Evolutionary conservation across 2,113 vertebrate genomes (phyloP).

Genomic region (Pipra filicauda): DNA sequence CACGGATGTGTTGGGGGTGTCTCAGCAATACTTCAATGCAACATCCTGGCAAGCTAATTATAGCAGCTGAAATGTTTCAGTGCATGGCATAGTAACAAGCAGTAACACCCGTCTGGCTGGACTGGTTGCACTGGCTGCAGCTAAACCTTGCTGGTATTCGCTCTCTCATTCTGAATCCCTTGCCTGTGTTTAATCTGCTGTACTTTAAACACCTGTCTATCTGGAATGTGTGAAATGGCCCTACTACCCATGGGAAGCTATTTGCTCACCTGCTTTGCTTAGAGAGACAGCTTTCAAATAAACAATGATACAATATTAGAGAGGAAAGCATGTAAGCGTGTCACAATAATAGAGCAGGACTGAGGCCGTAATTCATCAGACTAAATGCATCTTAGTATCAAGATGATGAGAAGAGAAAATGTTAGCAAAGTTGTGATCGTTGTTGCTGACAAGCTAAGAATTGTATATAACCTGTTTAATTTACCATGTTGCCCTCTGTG

Average conservation of each 20-base stretch:
- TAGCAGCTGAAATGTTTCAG: slow-evolving; percentile 19
- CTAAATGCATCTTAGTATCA: neutral
- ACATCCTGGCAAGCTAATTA: slow-evolving; percentile 16
- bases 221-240: slow-evolving; percentile 77
- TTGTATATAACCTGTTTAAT: neutral
- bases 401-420: neutral
- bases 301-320: slow-evolving; percentile 33
- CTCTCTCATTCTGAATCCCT: slow-evolving; percentile 39
- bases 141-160: neutral
- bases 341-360: neutral
- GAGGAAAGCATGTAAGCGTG: slow-evolving; percentile 31
- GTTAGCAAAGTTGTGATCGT: neutral
- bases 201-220: slow-evolving; percentile 82
- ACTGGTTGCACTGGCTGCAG: slow-evolving; percentile 52
- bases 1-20: neutral
- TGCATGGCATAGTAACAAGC: slow-evolving; percentile 12
- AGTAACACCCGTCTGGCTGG: slow-evolving; percentile 41
- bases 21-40: slow-evolving; percentile 7
- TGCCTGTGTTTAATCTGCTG: slow-evolving; percentile 70
- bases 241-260: slow-evolving; percentile 55
- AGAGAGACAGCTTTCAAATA: slow-evolving; percentile 67
- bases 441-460: neutral
- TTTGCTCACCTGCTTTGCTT: slow-evolving; percentile 74
- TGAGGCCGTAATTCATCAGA: neutral
- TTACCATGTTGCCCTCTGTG: neutral